Evolutionary conservation across 2,888 invertebrate genomes (phyloP).

Genomic region (Rotaria magnacalcarata): DNA sequence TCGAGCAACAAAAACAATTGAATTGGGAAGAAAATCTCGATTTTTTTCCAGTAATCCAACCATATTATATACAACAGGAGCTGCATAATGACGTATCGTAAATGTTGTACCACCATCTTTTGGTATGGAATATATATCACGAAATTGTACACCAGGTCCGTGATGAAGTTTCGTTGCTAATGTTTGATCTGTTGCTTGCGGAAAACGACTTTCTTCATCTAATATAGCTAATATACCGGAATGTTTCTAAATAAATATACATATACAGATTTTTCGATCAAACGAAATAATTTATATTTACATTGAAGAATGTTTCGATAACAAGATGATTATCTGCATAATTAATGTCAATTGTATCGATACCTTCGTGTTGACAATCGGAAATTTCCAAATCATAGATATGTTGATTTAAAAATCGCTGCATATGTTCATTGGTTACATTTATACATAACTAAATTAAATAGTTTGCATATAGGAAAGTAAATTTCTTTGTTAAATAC

Average conservation of each 20-base stretch:
- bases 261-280: not conserved
- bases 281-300: constrained; percentile 44
- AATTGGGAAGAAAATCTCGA: constrained; percentile 55
- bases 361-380: constrained; percentile 55
- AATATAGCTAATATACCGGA: constrained; percentile 76
- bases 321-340: constrained; percentile 64
- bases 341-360: constrained; percentile 56
- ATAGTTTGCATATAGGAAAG: not conserved
- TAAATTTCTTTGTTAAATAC: not conserved
- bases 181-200: constrained; percentile 53
- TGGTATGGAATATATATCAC: constrained; percentile 50
- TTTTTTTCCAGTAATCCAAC: constrained; percentile 57
- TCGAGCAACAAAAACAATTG: constrained; percentile 53
- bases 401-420: constrained; percentile 75
- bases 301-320: constrained; percentile 76
- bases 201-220: constrained; percentile 72
- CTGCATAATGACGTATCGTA: constrained; percentile 53
- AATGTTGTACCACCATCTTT: constrained; percentile 51
- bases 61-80: constrained; percentile 50
- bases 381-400: constrained; percentile 57
- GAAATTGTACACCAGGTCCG: constrained; percentile 49
- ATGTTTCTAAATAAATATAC: constrained; percentile 63
- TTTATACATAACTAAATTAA: constrained; percentile 70
- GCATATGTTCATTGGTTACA: constrained; percentile 77
- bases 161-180: constrained; percentile 54